Percentiles rank a stretch among this genome's conserved stretches.
phyloP scores from a whole-genome alignment of 2,797 vertebrate genomes.

The Rhynchonycteris naso region DNA sequence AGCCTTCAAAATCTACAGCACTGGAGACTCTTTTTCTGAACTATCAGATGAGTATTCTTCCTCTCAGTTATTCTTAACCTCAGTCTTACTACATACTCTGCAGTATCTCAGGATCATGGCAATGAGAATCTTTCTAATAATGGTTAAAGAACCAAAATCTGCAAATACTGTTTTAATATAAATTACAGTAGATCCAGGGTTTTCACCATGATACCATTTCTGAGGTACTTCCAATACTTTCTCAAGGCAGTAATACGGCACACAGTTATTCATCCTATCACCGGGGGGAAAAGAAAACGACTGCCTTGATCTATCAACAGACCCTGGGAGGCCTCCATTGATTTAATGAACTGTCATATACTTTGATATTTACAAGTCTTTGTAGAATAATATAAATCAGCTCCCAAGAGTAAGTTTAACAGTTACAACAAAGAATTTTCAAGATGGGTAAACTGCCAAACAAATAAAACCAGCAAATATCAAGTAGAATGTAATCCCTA shows the following conservation, averaged over 20 bases:
- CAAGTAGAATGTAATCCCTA: not conserved
- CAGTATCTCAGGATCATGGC: not conserved
- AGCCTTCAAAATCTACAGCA: not conserved
- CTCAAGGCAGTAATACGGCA: not conserved
- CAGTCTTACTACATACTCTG: not conserved
- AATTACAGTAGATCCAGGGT: not conserved
- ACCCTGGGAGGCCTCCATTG: not conserved
- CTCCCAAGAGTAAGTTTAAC: conserved; percentile 11
- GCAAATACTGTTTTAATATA: not conserved
- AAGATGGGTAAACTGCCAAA: conserved; percentile 2
- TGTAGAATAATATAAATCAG: conserved; percentile 3
- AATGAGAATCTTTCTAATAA: not conserved
- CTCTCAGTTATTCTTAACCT: not conserved
- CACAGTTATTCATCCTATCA: not conserved
- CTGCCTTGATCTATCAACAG: not conserved
- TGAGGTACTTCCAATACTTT: not conserved
- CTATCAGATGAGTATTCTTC: not conserved
- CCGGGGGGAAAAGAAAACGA: not conserved
- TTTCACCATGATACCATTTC: not conserved
- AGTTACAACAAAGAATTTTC: conserved; percentile 38
- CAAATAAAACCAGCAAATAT: not conserved
- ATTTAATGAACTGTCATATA: not conserved
- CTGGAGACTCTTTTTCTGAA: conserved; percentile 24
- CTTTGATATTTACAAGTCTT: not conserved
- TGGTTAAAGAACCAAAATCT: not conserved